A percentile compares a stretch with the other conserved stretches of the same genome.
phyloP scores from a whole-genome alignment of 1,140 invertebrate species.

The Odontomachus brunneus region DNA sequence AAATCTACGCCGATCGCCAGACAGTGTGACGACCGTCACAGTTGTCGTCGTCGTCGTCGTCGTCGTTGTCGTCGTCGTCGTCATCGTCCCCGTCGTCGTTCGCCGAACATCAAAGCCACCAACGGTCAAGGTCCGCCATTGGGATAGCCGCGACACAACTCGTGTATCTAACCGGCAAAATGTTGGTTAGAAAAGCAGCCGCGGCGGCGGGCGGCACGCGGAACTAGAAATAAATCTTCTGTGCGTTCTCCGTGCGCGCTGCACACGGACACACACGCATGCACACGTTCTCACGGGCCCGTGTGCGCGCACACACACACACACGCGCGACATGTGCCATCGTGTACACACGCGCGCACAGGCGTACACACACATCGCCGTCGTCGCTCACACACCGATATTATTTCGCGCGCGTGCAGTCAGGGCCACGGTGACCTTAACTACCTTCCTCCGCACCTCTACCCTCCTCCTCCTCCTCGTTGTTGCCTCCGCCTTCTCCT shows the following conservation, averaged over 20 bases:
- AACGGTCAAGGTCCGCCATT: constrained; percentile 57
- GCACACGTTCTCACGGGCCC: neutral
- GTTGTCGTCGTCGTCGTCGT: neutral
- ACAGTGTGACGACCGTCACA: constrained; percentile 29
- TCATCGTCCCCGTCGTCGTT: too few relatives aligned
- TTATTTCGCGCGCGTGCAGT: constrained; percentile 77
- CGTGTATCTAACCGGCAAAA: constrained; percentile 36
- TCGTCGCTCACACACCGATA: too few relatives aligned
- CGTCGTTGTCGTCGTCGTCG: too few relatives aligned
- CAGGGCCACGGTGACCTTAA: constrained; percentile 85
- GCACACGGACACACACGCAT: neutral
- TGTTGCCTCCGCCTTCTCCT: constrained; percentile 34
- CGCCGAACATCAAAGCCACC: constrained; percentile 46
- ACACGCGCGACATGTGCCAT: neutral
- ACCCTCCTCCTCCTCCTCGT: constrained; percentile 46
- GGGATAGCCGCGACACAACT: constrained; percentile 41
- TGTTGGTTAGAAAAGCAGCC: constrained; percentile 16
- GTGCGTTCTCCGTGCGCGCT: constrained; percentile 56
- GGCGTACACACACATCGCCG: constrained; percentile 23
- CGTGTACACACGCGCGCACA: neutral
- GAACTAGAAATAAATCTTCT: constrained; percentile 83
- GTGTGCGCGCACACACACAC: constrained; percentile 12
- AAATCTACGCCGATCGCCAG: constrained; percentile 23
- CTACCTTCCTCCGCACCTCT: constrained; percentile 69
- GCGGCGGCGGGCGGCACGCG: constrained; percentile 49